Conservation (phyloP, 2,113 vertebrate species). For the Scatophagus argus region DNA sequence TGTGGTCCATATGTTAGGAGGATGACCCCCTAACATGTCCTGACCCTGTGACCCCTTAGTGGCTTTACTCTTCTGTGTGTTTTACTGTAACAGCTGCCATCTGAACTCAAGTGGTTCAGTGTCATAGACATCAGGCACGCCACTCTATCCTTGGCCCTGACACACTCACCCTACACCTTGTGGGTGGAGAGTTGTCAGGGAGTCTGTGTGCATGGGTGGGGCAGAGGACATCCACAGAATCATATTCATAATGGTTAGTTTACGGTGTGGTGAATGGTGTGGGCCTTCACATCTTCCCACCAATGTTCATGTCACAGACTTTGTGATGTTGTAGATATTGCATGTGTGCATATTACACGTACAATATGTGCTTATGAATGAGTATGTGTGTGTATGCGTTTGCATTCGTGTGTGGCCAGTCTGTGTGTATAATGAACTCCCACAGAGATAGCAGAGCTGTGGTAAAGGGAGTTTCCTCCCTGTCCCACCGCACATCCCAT, state of each 20-base stretch:
- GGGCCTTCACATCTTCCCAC: slow-evolving; percentile 62
- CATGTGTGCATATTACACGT: slow-evolving; percentile 19
- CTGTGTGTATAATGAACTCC: slow-evolving; percentile 73
- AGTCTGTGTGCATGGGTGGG: slow-evolving; percentile 61
- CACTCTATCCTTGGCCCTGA: not conserved
- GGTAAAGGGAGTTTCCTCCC: slow-evolving; percentile 75
- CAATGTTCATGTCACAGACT: slow-evolving; percentile 40
- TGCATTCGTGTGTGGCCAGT: slow-evolving; percentile 60
- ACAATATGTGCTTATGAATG: slow-evolving; percentile 22
- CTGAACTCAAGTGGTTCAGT: slow-evolving; percentile 1
- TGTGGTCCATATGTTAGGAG: slow-evolving; percentile 4
- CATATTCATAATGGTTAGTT: slow-evolving; percentile 53
- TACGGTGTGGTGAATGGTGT: slow-evolving; percentile 55
- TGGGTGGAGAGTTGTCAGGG: slow-evolving; percentile 38
- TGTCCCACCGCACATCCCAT: slow-evolving; percentile 63
- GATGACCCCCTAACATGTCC: not conserved
- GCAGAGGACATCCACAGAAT: slow-evolving; percentile 63
- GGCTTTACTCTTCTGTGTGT: slow-evolving; percentile 37
- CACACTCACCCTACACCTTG: slow-evolving; percentile 23
- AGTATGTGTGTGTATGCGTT: slow-evolving; percentile 7
- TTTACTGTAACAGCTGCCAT: slow-evolving; percentile 27
- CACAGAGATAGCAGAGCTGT: slow-evolving; percentile 75
- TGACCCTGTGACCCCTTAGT: slow-evolving; percentile 51
- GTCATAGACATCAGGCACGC: not conserved
- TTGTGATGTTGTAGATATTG: slow-evolving; percentile 29